phyloP scores from a whole-genome alignment of 2,888 invertebrate genomes.

The Archips crataeganus region DNA sequence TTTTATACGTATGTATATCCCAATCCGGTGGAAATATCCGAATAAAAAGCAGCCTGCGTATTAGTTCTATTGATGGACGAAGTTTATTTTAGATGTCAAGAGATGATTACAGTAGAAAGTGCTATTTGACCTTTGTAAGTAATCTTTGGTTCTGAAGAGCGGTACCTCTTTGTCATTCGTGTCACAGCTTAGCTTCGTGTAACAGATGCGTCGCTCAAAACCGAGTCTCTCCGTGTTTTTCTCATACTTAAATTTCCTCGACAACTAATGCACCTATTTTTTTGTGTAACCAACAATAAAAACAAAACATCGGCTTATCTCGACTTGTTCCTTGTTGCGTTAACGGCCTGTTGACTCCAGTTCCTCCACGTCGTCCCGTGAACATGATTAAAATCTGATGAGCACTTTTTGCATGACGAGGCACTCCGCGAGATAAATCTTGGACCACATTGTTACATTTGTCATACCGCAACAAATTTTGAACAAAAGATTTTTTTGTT shows the following conservation, averaged over 20 bases:
- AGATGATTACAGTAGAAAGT: constrained; percentile 3
- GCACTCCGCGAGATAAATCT: constrained; percentile 17
- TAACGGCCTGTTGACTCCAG: constrained; percentile 20
- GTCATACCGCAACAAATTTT: constrained; percentile 24
- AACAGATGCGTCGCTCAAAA: background rate
- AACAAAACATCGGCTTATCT: constrained; percentile 23
- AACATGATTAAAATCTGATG: constrained; percentile 34
- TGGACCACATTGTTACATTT: constrained; percentile 24
- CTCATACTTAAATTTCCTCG: background rate
- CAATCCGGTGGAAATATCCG: no score
- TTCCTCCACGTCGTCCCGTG: constrained; percentile 20
- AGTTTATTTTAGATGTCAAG: background rate
- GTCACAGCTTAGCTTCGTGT: background rate
- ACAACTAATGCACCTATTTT: constrained; percentile 7
- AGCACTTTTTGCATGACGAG: constrained; percentile 23
- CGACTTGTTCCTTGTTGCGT: constrained; percentile 15
- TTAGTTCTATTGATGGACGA: background rate
- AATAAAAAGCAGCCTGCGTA: no score
- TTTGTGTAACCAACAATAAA: constrained; percentile 25
- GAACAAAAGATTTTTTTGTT: constrained; percentile 29
- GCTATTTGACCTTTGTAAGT: constrained; percentile 4
- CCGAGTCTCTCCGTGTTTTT: background rate
- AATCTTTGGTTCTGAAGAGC: background rate
- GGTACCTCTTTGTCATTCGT: background rate
- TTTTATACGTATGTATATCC: no score